phyloP scores from a whole-genome alignment of 1,140 invertebrate genomes.

The Trichonephila inaurata region DNA sequence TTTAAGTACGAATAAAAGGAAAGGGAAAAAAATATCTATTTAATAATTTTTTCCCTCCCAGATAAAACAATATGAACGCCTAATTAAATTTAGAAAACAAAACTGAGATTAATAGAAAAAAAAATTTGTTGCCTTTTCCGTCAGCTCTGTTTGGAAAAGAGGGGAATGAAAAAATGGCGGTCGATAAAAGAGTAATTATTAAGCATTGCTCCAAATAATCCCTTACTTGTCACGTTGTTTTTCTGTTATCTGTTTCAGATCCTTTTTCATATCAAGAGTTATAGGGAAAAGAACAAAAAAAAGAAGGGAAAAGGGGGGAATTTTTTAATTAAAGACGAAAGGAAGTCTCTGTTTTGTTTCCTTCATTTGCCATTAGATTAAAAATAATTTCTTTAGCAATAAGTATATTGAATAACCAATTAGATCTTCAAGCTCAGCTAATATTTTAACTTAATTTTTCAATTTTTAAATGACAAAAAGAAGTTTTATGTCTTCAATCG shows the following conservation, averaged over 20 bases:
- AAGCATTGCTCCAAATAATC: slow-evolving; percentile 68
- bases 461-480: slow-evolving; percentile 12
- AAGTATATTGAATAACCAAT: slow-evolving; percentile 65
- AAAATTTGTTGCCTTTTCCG: slow-evolving; percentile 56
- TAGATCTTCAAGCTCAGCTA: slow-evolving; percentile 45
- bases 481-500: background rate
- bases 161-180: slow-evolving; percentile 45
- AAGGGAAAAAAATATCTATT: slow-evolving; percentile 53
- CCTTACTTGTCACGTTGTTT: slow-evolving; percentile 64
- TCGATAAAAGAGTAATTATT: slow-evolving; percentile 73
- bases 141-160: slow-evolving; percentile 41
- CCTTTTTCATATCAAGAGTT: slow-evolving; percentile 58
- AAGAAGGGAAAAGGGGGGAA: background rate
- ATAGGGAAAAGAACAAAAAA: slow-evolving; percentile 13
- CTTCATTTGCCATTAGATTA: slow-evolving; percentile 53
- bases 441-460: slow-evolving; percentile 38
- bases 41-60: slow-evolving; percentile 64
- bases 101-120: slow-evolving; percentile 65
- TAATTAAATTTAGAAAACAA: slow-evolving; percentile 74
- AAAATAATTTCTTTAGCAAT: slow-evolving; percentile 58
- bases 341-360: slow-evolving; percentile 36
- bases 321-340: slow-evolving; percentile 68
- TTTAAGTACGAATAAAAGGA: slow-evolving; percentile 18
- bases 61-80: slow-evolving; percentile 72
- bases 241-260: slow-evolving; percentile 67